phyloP scores from a whole-genome alignment of 2,113 vertebrate species.

The Callospermophilus lateralis region DNA sequence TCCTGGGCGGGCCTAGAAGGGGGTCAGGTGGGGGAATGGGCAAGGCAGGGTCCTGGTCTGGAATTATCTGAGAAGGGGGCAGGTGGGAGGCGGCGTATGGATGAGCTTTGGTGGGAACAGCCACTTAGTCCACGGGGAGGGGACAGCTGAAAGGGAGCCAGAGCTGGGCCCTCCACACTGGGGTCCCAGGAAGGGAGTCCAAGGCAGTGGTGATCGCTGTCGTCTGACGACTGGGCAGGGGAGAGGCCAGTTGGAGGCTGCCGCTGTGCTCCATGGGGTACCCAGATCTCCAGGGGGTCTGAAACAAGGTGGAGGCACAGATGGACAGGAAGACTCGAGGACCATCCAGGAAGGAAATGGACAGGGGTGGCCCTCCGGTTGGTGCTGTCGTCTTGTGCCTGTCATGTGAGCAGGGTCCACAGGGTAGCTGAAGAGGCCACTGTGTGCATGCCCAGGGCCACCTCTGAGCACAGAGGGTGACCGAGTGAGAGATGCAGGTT shows the following conservation, averaged over 20 bases:
- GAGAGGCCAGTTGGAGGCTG: background rate
- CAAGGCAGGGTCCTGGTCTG: background rate
- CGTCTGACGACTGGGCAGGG: background rate
- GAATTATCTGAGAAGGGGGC: background rate
- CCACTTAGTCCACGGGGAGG: background rate
- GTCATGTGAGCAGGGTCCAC: background rate
- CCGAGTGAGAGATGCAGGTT: background rate
- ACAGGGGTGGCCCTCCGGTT: background rate
- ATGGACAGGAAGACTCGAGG: too few species aligned
- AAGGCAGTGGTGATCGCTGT: background rate
- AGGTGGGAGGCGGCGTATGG: background rate
- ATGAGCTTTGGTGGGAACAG: background rate
- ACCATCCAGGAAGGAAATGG: background rate
- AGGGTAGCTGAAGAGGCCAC: background rate
- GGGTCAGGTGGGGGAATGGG: background rate
- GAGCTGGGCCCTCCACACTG: background rate
- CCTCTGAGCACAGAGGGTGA: background rate
- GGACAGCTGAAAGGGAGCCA: background rate
- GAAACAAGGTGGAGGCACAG: background rate
- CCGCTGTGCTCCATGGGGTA: fast-evolving
- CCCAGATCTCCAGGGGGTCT: fast-evolving
- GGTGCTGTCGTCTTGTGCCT: background rate
- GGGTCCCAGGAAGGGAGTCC: background rate
- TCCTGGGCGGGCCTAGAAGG: too few species aligned
- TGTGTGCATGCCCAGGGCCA: background rate